A percentile compares a stretch with the other conserved stretches of the same genome.
These are phyloP conservation scores for Rhea americana DNA, from an alignment of 2,113 vertebrate species.

Conservation along the genomic window DNA sequence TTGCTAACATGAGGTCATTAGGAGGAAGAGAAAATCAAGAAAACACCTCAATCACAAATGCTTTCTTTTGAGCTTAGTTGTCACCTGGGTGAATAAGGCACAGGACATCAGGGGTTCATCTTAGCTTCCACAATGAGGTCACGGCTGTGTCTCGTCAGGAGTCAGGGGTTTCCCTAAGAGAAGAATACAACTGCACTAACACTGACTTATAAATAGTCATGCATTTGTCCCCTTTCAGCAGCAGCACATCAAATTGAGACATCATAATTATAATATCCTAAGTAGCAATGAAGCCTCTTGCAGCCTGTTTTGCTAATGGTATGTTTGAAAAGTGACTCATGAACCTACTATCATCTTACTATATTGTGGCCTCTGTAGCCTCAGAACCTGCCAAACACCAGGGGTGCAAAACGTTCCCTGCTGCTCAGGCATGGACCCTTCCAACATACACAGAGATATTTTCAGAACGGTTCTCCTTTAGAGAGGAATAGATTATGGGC, in stretches of 20 bases:
- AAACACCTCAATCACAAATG: not conserved
- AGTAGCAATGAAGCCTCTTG: not conserved
- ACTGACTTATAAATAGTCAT: not conserved
- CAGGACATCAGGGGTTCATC: not conserved
- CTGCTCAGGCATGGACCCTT: not conserved
- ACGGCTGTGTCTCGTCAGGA: rapidly evolving
- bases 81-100: rapidly evolving
- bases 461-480: not conserved
- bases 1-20: not conserved
- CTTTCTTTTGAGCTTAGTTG: not conserved
- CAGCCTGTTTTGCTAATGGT: conserved; percentile 29
- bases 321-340: conserved; percentile 49
- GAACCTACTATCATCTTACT: not conserved
- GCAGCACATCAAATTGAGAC: not conserved
- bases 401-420: not conserved
- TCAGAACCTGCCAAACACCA: not conserved
- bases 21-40: not conserved
- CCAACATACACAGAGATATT: rapidly evolving
- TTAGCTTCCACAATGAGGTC: not conserved
- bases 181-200: rapidly evolving
- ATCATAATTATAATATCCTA: not conserved
- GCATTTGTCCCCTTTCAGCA: not conserved
- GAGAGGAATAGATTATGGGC: not conserved
- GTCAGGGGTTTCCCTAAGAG: not conserved
- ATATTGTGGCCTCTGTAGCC: not conserved